phyloP scores from a whole-genome alignment of 1,140 invertebrate species.

The Lamellibrachia luymesi region DNA sequence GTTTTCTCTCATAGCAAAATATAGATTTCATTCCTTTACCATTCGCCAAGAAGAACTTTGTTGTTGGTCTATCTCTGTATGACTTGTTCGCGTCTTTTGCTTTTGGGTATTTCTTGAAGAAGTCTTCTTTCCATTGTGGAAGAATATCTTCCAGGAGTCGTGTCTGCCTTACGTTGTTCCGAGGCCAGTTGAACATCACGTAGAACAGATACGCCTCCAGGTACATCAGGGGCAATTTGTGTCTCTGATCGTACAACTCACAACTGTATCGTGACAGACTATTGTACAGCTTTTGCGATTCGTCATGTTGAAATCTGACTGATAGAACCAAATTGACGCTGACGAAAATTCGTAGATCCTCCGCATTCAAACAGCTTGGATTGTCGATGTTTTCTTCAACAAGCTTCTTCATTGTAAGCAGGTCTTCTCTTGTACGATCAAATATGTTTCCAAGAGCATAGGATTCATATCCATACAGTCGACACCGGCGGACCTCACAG shows the following conservation, averaged over 20 bases:
- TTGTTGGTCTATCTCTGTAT: slow-evolving; percentile 31
- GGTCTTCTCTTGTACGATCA: not conserved
- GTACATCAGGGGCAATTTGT: not conserved
- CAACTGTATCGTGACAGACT: not conserved
- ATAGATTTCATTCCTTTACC: slow-evolving; percentile 16
- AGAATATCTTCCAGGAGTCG: slow-evolving; percentile 10
- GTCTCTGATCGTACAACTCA: not conserved
- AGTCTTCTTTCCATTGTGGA: slow-evolving; percentile 12
- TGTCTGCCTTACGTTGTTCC: not conserved
- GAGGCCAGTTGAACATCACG: slow-evolving; percentile 25
- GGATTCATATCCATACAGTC: not conserved
- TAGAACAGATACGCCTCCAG: slow-evolving; percentile 21
- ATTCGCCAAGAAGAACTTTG: slow-evolving; percentile 32
- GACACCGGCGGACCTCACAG: not conserved
- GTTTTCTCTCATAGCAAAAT: not conserved
- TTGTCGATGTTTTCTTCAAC: not conserved
- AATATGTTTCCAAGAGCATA: not conserved
- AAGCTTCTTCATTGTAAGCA: not conserved
- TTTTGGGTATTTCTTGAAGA: slow-evolving; percentile 23
- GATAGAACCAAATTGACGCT: not conserved
- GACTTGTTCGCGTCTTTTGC: slow-evolving; percentile 25
- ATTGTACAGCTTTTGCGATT: not conserved
- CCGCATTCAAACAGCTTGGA: not conserved
- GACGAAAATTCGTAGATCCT: not conserved
- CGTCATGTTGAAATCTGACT: not conserved